Base-by-base conservation (phyloP, 92 coral and sea anemone genomes). In the Porites cylindrica region DNA sequence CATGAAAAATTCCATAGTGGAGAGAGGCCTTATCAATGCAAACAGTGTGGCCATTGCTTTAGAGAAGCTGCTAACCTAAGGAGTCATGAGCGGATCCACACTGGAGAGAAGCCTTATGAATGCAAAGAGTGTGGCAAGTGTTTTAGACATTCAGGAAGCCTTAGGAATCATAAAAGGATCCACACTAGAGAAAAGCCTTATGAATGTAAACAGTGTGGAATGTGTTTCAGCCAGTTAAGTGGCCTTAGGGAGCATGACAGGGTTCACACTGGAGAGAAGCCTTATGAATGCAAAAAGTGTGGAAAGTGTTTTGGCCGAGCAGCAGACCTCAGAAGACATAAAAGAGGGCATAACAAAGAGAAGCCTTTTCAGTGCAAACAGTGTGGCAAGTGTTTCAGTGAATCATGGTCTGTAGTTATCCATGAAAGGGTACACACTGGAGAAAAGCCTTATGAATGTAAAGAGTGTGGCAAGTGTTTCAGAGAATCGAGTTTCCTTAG, bases 401-500 rank as follows among this genome's bases (percentile, higher is more conserved):
- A 65, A 65, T 21, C 23, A 18, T 9, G 24, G 20, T 13, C 32
- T 18, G n/a, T 65, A n/a, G 20, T 1, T 9, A 16, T 2, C n/a
- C 69, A 65, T 9, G 14, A 54, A 54, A 7, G 60, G 14, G 2
- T 54, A 9, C 60, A 54, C 60, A 54, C 60, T 54, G 60, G 24
- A 17, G 69, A 65, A 21, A 65, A 65, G 24, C 69, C 69, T 21
- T 65, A 65, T 21, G 8, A 21, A n/a, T 65, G 69, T 21, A 65
- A 65, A 65, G 10, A 65, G 23, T 65, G 69, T 65, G 69, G 69
- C 69, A 65, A 65, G 69, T 65, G 69, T 65, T 65, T 65, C 20
- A 18, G 10, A 10, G 12, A 54, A 13, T 10, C 12, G 8, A 13
- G 60, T 9, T 9, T 9, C 14, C 14, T 54, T 9, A 54, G 60